Evolutionary conservation across 2,113 vertebrate genomes (phyloP).

Genomic region (Nibea albiflora): DNA sequence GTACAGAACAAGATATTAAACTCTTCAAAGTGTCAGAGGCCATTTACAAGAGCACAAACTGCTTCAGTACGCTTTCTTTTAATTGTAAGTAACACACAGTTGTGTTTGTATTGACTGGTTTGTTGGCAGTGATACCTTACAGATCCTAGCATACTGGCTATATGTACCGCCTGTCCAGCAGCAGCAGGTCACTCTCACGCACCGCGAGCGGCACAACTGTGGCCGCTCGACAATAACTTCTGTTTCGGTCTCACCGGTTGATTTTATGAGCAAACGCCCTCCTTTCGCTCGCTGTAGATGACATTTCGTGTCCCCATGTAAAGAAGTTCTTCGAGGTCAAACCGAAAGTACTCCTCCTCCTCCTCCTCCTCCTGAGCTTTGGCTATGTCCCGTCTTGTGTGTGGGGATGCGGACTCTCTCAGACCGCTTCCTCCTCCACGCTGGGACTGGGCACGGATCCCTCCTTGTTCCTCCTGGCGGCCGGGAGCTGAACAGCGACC

Average conservation of each 20-base stretch:
- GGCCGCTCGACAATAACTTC: conserved; percentile 62
- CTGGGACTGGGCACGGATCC: conserved; percentile 55
- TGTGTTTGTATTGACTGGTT: not conserved
- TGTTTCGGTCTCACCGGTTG: conserved; percentile 85
- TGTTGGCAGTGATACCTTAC: not conserved
- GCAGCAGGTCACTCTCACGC: conserved; percentile 54
- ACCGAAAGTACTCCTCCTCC: conserved; percentile 35
- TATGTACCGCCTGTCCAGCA: conserved; percentile 41
- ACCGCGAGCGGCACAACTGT: not conserved
- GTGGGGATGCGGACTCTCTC: conserved; percentile 43
- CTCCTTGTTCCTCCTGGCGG: conserved; percentile 81
- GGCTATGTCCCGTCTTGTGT: conserved; percentile 46
- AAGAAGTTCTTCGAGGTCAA: conserved; percentile 55
- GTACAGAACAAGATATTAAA: not conserved
- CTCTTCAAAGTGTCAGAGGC: conserved; percentile 2
- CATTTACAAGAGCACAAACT: not conserved
- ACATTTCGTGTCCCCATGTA: conserved; percentile 75
- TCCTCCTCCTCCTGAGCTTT: not conserved
- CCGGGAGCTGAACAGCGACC: conserved; percentile 67
- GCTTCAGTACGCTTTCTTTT: not conserved
- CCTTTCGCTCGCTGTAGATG: conserved; percentile 86
- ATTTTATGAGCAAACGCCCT: conserved; percentile 93
- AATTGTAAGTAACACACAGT: too few species aligned
- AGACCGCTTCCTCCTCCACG: conserved; percentile 80
- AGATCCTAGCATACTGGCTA: conserved; percentile 69